A percentile compares a stretch with the other conserved stretches of the same genome.
phyloP scores from a whole-genome alignment of 2,888 invertebrate genomes.

The Polydrusus tereticollis region DNA sequence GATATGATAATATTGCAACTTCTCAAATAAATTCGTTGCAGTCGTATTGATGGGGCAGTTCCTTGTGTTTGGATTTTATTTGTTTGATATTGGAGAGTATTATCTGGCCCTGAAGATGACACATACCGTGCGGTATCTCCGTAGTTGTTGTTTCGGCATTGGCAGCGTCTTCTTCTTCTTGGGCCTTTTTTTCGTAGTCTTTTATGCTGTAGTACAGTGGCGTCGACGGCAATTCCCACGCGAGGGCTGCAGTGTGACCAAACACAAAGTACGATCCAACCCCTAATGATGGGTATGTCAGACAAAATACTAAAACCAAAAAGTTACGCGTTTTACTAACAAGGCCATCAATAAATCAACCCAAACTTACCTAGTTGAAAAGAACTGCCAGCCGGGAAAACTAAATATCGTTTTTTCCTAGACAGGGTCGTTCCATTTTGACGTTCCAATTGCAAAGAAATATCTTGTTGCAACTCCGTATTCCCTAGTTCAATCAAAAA shows the following conservation, averaged over 20 bases:
- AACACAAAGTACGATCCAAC: slow-evolving; percentile 73
- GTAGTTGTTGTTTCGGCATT: slow-evolving; percentile 45
- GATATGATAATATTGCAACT: too few relatives aligned
- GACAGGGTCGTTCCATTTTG: slow-evolving; percentile 50
- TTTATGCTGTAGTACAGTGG: slow-evolving; percentile 41
- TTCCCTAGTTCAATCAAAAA: not conserved
- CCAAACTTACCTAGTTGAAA: slow-evolving; percentile 66
- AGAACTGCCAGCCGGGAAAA: slow-evolving; percentile 58
- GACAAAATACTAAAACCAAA: slow-evolving; percentile 72
- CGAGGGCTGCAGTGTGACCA: slow-evolving; percentile 82
- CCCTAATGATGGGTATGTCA: slow-evolving; percentile 71
- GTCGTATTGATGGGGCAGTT: too few relatives aligned
- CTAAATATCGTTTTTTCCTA: slow-evolving; percentile 54
- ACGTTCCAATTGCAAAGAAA: slow-evolving; percentile 46
- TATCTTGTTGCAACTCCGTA: slow-evolving; percentile 51
- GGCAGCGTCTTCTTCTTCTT: slow-evolving; percentile 28
- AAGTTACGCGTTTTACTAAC: too few relatives aligned
- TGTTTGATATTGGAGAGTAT: too few relatives aligned
- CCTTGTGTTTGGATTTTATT: too few relatives aligned
- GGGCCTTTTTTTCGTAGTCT: slow-evolving; percentile 42
- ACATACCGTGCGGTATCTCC: slow-evolving; percentile 40
- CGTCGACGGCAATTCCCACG: slow-evolving; percentile 77
- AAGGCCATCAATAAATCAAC: too few relatives aligned
- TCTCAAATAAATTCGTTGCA: too few relatives aligned
- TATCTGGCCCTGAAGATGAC: too few relatives aligned